Evolutionary conservation across 2,797 vertebrate genomes (phyloP).

Genomic region (Anisognathus igniventris): DNA sequence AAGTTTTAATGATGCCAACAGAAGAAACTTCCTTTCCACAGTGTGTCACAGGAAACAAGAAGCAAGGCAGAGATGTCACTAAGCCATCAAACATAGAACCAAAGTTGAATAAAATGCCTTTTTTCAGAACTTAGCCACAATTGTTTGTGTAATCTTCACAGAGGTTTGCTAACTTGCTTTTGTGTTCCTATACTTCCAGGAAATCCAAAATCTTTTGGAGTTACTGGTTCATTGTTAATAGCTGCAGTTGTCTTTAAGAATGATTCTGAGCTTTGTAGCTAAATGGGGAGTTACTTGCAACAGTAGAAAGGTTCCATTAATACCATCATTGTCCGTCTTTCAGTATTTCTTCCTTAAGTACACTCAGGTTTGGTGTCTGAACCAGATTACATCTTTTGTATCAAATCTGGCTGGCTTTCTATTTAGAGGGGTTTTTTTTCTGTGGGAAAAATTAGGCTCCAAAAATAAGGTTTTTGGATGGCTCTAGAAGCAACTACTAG

Average conservation of each 20-base stretch:
- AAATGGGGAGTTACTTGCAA: not conserved
- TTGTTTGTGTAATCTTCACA: not conserved
- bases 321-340: not conserved
- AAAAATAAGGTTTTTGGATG: not conserved
- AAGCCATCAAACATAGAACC: not conserved
- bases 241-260: not conserved
- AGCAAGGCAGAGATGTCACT: not conserved
- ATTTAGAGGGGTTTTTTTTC: conserved; percentile 26
- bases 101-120: not conserved
- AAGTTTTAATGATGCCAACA: not conserved
- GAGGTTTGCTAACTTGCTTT: not conserved
- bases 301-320: not conserved
- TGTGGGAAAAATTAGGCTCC: conserved; percentile 11
- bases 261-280: not conserved
- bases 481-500: not conserved
- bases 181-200: not conserved
- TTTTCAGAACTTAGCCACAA: not conserved
- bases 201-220: not conserved
- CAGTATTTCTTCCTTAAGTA: not conserved
- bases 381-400: not conserved
- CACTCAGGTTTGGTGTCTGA: not conserved
- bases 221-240: not conserved
- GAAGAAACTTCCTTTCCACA: not conserved
- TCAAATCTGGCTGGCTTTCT: conserved; percentile 9
- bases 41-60: not conserved